phyloP scores from a whole-genome alignment of 2,797 vertebrate genomes.

The Sternarchorhynchus goeldii region DNA sequence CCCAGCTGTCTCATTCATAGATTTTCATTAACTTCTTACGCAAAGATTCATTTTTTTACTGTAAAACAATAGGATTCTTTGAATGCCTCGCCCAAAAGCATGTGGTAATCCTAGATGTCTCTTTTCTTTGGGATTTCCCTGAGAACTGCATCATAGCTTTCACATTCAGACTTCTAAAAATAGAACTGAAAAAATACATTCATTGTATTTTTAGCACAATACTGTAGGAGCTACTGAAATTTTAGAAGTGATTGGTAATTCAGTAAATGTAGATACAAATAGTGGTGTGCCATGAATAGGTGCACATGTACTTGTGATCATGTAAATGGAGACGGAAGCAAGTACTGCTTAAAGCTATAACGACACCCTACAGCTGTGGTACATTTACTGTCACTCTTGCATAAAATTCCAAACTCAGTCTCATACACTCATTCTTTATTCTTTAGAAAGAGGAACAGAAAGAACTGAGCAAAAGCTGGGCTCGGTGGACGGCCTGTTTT shows the following conservation, averaged over 20 bases:
- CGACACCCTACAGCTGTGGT: too few relatives aligned
- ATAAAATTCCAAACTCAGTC: background rate
- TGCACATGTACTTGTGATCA: too few relatives aligned
- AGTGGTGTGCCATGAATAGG: background rate
- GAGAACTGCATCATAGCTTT: background rate
- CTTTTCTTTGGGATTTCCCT: background rate
- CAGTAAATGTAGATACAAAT: background rate
- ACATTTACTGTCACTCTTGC: background rate
- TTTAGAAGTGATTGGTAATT: background rate
- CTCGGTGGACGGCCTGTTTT: constrained; percentile 80
- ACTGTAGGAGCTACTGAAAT: background rate
- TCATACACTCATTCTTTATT: constrained; percentile 32
- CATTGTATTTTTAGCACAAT: background rate
- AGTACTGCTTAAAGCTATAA: background rate
- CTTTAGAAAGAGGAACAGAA: constrained; percentile 73
- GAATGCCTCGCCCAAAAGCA: background rate
- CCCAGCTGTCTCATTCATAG: too few relatives aligned
- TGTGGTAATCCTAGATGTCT: background rate
- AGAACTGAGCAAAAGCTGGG: constrained; percentile 79
- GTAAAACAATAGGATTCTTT: background rate
- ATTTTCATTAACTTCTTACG: too few relatives aligned
- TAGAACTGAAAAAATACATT: background rate
- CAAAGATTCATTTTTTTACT: background rate
- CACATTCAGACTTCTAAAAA: background rate
- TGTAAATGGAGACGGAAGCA: background rate